phyloP scores from a whole-genome alignment of 2,797 vertebrate genomes.

The Mus minutoides region DNA sequence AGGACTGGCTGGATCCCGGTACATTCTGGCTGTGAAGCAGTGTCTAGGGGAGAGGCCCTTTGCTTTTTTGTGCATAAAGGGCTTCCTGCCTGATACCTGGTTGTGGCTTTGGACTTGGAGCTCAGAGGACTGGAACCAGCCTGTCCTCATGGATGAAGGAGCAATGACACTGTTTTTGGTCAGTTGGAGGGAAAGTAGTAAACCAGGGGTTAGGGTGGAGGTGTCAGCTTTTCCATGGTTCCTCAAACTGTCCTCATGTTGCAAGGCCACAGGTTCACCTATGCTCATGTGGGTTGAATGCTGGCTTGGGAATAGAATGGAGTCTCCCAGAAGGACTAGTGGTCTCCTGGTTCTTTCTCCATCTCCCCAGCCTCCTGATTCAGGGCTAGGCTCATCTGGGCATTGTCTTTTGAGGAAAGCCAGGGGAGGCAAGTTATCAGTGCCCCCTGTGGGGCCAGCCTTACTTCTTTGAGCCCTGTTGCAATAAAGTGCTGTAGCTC shows the following conservation, averaged over 20 bases:
- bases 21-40: not conserved
- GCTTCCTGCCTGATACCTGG: not conserved
- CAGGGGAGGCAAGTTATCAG: not conserved
- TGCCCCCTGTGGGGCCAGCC: not conserved
- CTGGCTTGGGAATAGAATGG: not conserved
- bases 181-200: not conserved
- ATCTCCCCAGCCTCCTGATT: slow-evolving; percentile 20
- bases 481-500: not conserved
- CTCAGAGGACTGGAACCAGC: not conserved
- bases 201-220: not conserved
- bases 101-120: slow-evolving; percentile 16
- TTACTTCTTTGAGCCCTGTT: not conserved
- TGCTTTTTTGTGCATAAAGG: not conserved
- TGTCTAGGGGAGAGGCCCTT: not conserved
- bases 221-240: not conserved
- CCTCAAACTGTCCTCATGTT: not conserved
- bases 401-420: not conserved
- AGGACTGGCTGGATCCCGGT: not conserved
- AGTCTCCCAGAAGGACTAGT: not conserved
- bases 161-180: not conserved
- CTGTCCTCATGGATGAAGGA: not conserved
- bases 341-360: not conserved
- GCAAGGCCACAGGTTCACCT: not conserved
- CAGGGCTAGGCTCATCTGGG: not conserved
- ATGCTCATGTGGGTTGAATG: not conserved